Evolutionary conservation across 2,888 invertebrate genomes (phyloP), one percentile per base, ranked within the genome.

Genomic region (Baronia brevicornis): DNA sequence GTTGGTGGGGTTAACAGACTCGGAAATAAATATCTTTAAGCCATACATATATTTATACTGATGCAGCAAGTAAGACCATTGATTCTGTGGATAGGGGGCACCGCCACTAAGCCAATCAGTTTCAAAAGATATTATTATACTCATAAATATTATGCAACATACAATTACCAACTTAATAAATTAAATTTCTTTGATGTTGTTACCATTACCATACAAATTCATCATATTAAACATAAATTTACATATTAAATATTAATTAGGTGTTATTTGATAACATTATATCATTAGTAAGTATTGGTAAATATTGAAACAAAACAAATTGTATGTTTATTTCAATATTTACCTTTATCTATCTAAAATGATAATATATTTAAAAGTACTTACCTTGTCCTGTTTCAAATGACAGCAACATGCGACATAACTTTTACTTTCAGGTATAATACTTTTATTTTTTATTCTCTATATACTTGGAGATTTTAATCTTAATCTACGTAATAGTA

Each of bases 321-420:
- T 14, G 7, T 5, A 5, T 6, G 8, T 4, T 9, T 8, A 3
- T 25, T 15, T 4, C 5, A n/a, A 12, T 24, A n/a, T 15, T 15
- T 8, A 9, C 8, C 13, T 14, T 25, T 4, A 25, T 25, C 1
- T 18, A 18, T 18, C 2, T 18, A 2, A 33, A 33, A 25, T 14
- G 20, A 13, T 4, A 18, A 24, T 24, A 26, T 19, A 28, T 33
- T 27, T 15, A 23, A 25, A 23, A 28, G 23, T 40, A 53, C 67
- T 47, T 60, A 72, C 71, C 71, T 65, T 51, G 21, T 31, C 39
- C 35, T 44, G 41, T 38, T 37, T 59, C 47, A 55, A 50, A 51
- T 53, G 43, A 51, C 41, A 49, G 43, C 48, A 45, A 46, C 50
- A 48, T 53, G 55, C 48, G 46, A 38, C 48, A 57, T 51, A 43